phyloP scores from a whole-genome alignment of 1,140 invertebrate genomes.

The Meteorus sp. region DNA sequence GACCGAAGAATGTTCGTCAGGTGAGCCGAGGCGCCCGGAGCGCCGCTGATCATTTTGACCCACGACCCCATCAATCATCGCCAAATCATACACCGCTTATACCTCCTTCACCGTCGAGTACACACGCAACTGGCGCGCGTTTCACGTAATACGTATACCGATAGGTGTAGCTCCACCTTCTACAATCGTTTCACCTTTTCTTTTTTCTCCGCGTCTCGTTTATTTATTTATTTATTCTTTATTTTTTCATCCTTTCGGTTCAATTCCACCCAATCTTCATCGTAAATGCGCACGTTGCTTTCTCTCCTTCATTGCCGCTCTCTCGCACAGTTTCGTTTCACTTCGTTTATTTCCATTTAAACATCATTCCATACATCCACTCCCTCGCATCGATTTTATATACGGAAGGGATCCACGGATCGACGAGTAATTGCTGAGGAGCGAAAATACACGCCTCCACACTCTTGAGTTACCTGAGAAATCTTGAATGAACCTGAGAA shows the following conservation, averaged over 20 bases:
- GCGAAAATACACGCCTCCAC: slow-evolving; percentile 25
- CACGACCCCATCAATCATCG: slow-evolving; percentile 57
- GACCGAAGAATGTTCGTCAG: slow-evolving; percentile 35
- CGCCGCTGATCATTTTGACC: slow-evolving; percentile 57
- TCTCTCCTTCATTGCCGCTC: neutral
- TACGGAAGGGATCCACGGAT: slow-evolving; percentile 24
- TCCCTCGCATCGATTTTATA: slow-evolving; percentile 24
- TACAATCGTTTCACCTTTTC: slow-evolving; percentile 11
- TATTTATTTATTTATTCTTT: neutral
- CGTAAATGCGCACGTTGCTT: neutral
- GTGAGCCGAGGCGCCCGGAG: slow-evolving; percentile 51
- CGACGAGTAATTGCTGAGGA: slow-evolving; percentile 27
- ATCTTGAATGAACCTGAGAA: slow-evolving; percentile 10
- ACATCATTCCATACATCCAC: slow-evolving; percentile 2
- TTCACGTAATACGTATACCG: slow-evolving; percentile 45
- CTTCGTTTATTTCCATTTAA: neutral
- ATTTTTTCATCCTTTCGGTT: neutral
- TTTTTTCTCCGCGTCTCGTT: neutral
- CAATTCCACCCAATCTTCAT: neutral
- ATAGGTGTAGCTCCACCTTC: slow-evolving; percentile 17
- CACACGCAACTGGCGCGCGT: slow-evolving; percentile 50
- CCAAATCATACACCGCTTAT: slow-evolving; percentile 57
- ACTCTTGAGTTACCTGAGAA: slow-evolving; percentile 9
- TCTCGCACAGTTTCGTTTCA: neutral
- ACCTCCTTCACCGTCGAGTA: slow-evolving; percentile 26